Evolutionary conservation across 1,140 invertebrate genomes (phyloP).

Genomic region (Lepidurus apus): DNA sequence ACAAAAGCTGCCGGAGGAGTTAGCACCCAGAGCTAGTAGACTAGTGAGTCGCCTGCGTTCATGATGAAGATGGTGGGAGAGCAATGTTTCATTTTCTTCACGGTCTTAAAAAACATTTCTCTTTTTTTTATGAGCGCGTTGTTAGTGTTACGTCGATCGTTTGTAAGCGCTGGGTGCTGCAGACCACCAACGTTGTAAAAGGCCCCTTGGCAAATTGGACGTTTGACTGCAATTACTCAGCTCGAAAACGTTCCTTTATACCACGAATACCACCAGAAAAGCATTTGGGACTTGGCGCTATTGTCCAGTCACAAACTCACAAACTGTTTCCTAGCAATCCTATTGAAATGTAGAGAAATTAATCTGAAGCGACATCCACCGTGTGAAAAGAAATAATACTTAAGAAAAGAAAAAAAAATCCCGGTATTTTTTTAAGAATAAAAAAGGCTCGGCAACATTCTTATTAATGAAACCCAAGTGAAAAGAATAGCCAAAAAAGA

Average conservation of each 20-base stretch:
- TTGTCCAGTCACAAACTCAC: constrained; percentile 6
- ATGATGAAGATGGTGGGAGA: constrained; percentile 8
- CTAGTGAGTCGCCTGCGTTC: constrained; percentile 3
- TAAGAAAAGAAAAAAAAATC: too few relatives aligned
- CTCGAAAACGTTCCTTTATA: constrained; percentile 13
- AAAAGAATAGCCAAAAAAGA: too few relatives aligned
- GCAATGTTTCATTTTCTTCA: constrained; percentile 19
- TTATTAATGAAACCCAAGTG: too few relatives aligned
- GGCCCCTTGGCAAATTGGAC: constrained; percentile 12
- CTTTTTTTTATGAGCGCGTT: constrained; percentile 6
- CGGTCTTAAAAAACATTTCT: neutral
- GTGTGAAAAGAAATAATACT: neutral
- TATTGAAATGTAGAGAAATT: constrained; percentile 18
- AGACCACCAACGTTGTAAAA: constrained; percentile 21
- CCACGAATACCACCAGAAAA: neutral
- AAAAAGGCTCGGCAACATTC: too few relatives aligned
- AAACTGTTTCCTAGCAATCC: neutral
- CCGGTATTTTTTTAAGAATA: too few relatives aligned
- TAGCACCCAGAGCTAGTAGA: constrained; percentile 2
- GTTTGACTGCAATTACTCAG: constrained; percentile 21
- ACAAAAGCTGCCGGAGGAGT: neutral
- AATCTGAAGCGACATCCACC: neutral
- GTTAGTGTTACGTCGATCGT: constrained; percentile 14
- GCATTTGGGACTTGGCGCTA: neutral
- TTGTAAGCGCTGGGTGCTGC: constrained; percentile 20